These are phyloP conservation scores for Gonatopus flavifemur DNA, from an alignment of 1,140 invertebrate species.

Conservation along the genomic window DNA sequence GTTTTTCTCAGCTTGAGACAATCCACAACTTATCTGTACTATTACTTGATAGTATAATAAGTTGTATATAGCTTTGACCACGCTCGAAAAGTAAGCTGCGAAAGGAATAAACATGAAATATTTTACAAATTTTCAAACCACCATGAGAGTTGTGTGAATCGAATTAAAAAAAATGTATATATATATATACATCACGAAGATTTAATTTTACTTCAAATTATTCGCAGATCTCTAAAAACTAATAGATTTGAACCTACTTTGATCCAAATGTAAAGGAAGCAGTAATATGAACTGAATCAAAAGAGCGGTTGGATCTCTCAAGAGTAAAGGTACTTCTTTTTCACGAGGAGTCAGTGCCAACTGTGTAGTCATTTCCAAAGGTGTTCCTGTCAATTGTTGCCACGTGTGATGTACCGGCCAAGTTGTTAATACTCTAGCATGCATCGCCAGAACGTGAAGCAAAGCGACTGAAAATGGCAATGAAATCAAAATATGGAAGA, in stretches of 20 bases:
- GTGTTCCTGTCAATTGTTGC: slow-evolving; percentile 64
- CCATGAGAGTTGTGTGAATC: slow-evolving; percentile 1
- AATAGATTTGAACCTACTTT: slow-evolving; percentile 67
- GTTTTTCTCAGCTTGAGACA: slow-evolving; percentile 59
- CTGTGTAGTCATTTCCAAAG: slow-evolving; percentile 36
- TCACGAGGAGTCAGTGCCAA: slow-evolving; percentile 55
- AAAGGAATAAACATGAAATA: slow-evolving; percentile 36
- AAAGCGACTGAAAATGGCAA: slow-evolving; percentile 72
- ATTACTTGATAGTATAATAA: slow-evolving; percentile 87
- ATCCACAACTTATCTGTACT: slow-evolving; percentile 68
- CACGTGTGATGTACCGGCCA: slow-evolving; percentile 69
- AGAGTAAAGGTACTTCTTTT: slow-evolving; percentile 77
- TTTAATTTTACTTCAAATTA: slow-evolving; percentile 12
- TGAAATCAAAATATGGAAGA: not conserved
- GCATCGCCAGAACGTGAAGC: slow-evolving; percentile 83
- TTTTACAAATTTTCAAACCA: slow-evolving; percentile 1
- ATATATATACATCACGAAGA: not conserved
- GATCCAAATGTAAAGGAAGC: slow-evolving; percentile 81
- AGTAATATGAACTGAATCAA: slow-evolving; percentile 85
- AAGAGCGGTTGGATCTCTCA: slow-evolving; percentile 81
- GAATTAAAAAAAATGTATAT: slow-evolving; percentile 2
- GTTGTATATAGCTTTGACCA: slow-evolving; percentile 86
- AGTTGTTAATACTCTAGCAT: slow-evolving; percentile 71
- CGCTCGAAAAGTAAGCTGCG: slow-evolving; percentile 84
- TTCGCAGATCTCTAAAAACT: not conserved